Evolutionary conservation across 1,140 invertebrate species (phyloP), one percentile per base, ranked within the genome.

Genomic region (Saccostrea echinata): DNA sequence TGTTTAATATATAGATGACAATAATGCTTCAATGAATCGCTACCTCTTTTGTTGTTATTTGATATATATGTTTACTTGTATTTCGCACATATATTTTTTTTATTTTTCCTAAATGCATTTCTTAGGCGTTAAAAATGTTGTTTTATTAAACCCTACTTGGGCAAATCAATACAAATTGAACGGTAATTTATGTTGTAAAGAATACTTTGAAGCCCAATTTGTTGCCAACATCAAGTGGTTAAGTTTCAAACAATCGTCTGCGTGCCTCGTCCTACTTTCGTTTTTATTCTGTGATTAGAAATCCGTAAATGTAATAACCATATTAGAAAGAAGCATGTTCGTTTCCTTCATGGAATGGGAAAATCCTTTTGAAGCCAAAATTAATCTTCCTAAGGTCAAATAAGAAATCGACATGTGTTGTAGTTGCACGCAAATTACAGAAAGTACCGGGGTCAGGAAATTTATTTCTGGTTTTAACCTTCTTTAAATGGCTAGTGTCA

Each of bases 251-350:
- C 9, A 76, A 35, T 30, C 68, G 68, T 76, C 30, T 76, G 68
- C 68, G 27, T 33, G 68, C 68, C 4, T 30, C 16, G 27, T 76
- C 30, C 12, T 76, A 30, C 68, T 76, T 76, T 30, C 16, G 68
- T 76, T 27, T 76, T 27, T 30, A 76, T 27, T 76, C 68, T 76
- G 24, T 76, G 27, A 76, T 76, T 76, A 76, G 27, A 30, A 76
- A 30, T 76, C 68, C 16, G 68, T 64, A 64, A 64, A n/a, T 21
- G 57, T 64, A 76, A 33, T 76, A 16, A 76, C 27, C 57, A 64
- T 64, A 64, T 64, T 64, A 64, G 68, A 30, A 76, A 11, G 68
- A 76, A 71, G 30, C 68, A 76, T 76, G 68, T 76, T 76, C 68
- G 16, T 16, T 76, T 76, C 68, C 24, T 33, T 27, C 68, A 21